Evolutionary conservation across 1,140 invertebrate species (phyloP).

Genomic region (Glomeris maerens): DNA sequence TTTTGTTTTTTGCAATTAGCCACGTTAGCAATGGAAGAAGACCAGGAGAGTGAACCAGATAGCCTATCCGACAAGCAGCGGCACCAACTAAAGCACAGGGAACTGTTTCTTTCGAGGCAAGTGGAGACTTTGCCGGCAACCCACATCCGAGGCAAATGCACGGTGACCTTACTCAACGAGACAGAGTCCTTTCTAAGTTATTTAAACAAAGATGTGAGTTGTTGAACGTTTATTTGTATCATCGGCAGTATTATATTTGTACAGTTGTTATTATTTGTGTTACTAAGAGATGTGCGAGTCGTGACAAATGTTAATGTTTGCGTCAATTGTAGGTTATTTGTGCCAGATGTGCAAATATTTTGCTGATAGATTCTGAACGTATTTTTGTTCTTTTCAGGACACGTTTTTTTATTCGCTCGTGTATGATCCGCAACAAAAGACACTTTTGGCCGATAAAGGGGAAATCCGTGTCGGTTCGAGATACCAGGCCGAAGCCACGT

Average conservation of each 20-base stretch:
- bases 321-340: too few relatives aligned
- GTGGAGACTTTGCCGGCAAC: conserved; percentile 96
- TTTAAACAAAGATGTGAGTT: conserved; percentile 82
- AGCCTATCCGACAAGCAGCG: conserved; percentile 55
- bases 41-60: conserved; percentile 14
- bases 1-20: too few relatives aligned
- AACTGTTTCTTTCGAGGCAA: conserved; percentile 94
- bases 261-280: neutral
- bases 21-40: too few relatives aligned
- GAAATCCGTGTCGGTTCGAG: conserved; percentile 84
- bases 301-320: too few relatives aligned
- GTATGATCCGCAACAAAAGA: conserved; percentile 97
- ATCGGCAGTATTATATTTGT: conserved; percentile 1
- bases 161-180: conserved; percentile 94
- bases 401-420: conserved; percentile 99
- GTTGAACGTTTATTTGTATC: conserved; percentile 14
- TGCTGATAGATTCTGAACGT: neutral
- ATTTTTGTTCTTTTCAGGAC: conserved; percentile 49
- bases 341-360: neutral
- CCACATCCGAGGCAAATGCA: conserved; percentile 97
- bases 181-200: conserved; percentile 91
- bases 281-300: too few relatives aligned
- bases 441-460: conserved; percentile 94
- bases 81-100: conserved; percentile 91
- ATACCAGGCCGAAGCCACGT: conserved; percentile 76